These are phyloP conservation scores for Drosophila serrata DNA, from an alignment of 1,140 invertebrate genomes.

Conservation along the genomic window DNA sequence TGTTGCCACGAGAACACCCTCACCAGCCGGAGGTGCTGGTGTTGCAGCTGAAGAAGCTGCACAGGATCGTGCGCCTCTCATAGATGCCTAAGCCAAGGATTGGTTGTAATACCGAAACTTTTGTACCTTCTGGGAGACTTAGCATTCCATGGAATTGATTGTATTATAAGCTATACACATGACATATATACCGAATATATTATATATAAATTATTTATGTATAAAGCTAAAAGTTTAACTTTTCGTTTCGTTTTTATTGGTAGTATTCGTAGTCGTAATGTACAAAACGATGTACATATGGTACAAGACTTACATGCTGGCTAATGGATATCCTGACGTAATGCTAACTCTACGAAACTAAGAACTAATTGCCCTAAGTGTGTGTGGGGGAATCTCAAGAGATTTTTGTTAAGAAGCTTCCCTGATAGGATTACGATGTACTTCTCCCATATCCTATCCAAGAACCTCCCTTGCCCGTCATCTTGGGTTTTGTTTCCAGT, in stretches of 20 bases:
- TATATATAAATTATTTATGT: too few species aligned
- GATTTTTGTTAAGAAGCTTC: not conserved
- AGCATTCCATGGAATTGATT: too few species aligned
- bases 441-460: constrained; percentile 1
- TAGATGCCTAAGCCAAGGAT: constrained; percentile 45
- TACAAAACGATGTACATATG: constrained; percentile 53
- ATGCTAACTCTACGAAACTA: constrained; percentile 48
- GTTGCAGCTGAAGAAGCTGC: not conserved
- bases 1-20: constrained; percentile 65
- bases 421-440: not conserved
- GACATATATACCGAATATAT: too few species aligned
- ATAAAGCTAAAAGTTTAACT: too few species aligned
- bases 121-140: too few species aligned
- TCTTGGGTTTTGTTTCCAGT: constrained; percentile 2
- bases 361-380: constrained; percentile 61
- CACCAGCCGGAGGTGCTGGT: not conserved
- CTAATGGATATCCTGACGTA: constrained; percentile 57
- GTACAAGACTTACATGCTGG: constrained; percentile 58
- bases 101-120: too few species aligned
- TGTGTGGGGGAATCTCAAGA: constrained; percentile 14
- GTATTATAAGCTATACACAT: too few species aligned
- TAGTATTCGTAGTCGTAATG: constrained; percentile 39
- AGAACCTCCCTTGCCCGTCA: constrained; percentile 6
- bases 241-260: constrained; percentile 51
- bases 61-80: constrained; percentile 59